Evolutionary conservation across 2,888 invertebrate genomes (phyloP), one percentile per base, ranked within the genome.

Genomic region (Seira musarum): DNA sequence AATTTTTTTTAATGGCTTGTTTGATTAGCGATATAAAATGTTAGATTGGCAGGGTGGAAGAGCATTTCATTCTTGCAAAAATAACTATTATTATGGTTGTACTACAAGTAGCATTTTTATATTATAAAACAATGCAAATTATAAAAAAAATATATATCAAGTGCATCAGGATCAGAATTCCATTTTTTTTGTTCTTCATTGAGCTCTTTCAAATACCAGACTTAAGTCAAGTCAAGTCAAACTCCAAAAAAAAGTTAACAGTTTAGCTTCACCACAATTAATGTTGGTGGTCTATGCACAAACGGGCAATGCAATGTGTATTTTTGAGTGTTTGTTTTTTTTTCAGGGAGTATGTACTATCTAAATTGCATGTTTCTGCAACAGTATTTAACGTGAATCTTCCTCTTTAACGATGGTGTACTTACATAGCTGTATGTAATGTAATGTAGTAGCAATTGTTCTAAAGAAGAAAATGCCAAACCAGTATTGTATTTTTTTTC

Each of bases 1-100:
- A 53, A 13, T 40, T 53, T 53, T 30, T 21, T 78, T 71, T 78
- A 78, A 78, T 78, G 71, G 78, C 70, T 78, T 78, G 78, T 78
- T 78, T 78, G 78, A 78, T 78, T 78, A 78, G 78, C 67, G 78
- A 78, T 78, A 78, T 77, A 65, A 77, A 30, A 77, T 77, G 77
- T 70, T 65, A 77, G 77, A 77, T 77, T 70, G 72, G 53, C n/a
- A 53, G 53, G 53, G 53, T 53, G 53, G 53, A 53, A 53, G 30
- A 30, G 53, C 53, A 3, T 53, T 53, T 53, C 53, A 53, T 53
- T 30, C 30, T 30, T 30, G 13, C 2, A 53, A 13, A 53, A 53
- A 72, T 64, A 64, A 72, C 63, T 64, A 72, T 72, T 72, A 72
- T 72, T 64, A 72, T 53, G n/a, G 53, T 53, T 53, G 53, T 53